Percentiles rank a stretch among this genome's conserved stretches.
Evolutionary conservation across 2,797 vertebrate species (phyloP).

Genomic region (Neoniphon sammara): DNA sequence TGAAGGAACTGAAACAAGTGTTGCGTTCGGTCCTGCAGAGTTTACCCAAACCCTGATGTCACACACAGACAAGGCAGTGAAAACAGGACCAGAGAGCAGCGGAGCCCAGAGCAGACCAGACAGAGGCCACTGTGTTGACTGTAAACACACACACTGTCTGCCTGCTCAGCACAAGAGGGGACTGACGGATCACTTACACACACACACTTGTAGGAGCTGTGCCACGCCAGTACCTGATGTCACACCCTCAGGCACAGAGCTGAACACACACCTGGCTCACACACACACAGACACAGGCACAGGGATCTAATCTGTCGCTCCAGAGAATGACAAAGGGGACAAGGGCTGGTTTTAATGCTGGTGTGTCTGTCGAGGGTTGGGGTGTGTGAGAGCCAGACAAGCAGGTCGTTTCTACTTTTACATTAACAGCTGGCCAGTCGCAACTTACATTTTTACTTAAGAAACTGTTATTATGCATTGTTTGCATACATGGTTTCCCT

Average conservation of each 20-base stretch:
- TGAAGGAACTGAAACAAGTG: background rate
- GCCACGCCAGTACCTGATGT: constrained; percentile 59
- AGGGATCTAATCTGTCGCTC: constrained; percentile 32
- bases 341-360: constrained; percentile 31
- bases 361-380: constrained; percentile 13
- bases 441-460: too few species aligned
- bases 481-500: too few species aligned
- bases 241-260: constrained; percentile 63
- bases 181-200: constrained; percentile 64
- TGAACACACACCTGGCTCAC: constrained; percentile 70
- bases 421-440: too few species aligned
- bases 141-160: constrained; percentile 81
- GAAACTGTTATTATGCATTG: too few species aligned
- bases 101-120: constrained; percentile 59
- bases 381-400: constrained; percentile 10
- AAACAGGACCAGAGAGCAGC: constrained; percentile 43
- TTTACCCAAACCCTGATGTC: constrained; percentile 1
- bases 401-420: too few species aligned
- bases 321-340: constrained; percentile 36
- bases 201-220: constrained; percentile 16
- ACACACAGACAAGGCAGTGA: constrained; percentile 36
- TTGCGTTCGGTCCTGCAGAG: background rate
- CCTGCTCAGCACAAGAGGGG: constrained; percentile 60
- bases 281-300: constrained; percentile 43
- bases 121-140: constrained; percentile 78